Evolutionary conservation across 2,797 vertebrate species (phyloP).

Genomic region (Mus minutoides): DNA sequence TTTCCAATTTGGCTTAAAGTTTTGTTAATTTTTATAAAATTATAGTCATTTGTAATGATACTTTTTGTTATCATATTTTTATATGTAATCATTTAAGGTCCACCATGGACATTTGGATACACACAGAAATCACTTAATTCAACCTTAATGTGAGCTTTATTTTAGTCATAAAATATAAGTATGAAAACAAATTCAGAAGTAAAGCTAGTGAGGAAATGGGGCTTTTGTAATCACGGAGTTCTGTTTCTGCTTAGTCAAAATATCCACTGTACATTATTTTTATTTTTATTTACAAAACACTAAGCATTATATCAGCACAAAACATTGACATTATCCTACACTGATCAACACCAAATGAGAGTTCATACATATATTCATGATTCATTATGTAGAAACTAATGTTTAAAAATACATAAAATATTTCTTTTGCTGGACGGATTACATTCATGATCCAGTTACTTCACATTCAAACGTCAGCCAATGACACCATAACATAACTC

Average conservation of each 20-base stretch:
- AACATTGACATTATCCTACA: neutral
- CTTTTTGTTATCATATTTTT: neutral
- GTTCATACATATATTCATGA: neutral
- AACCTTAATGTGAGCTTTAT: neutral
- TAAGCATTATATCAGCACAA: neutral
- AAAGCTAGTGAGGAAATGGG: accelerated
- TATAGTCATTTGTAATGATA: neutral
- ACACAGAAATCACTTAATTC: neutral
- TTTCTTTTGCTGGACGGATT: neutral
- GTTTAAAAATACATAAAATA: neutral
- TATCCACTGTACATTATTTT: neutral
- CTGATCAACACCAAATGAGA: neutral
- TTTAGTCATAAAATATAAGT: neutral
- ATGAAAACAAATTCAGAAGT: neutral
- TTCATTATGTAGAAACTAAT: slow-evolving; percentile 20
- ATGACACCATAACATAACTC: neutral
- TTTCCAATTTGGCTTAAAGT: neutral
- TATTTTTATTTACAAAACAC: neutral
- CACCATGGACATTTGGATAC: neutral
- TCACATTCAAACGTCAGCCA: neutral
- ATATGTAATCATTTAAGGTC: neutral
- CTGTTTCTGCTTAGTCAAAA: neutral
- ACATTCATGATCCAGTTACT: neutral
- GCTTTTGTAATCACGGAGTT: neutral
- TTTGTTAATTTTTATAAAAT: neutral